Evolutionary conservation across 2,113 vertebrate species (phyloP), one percentile per base, ranked within the genome.

Genomic region (Morone chrysops): DNA sequence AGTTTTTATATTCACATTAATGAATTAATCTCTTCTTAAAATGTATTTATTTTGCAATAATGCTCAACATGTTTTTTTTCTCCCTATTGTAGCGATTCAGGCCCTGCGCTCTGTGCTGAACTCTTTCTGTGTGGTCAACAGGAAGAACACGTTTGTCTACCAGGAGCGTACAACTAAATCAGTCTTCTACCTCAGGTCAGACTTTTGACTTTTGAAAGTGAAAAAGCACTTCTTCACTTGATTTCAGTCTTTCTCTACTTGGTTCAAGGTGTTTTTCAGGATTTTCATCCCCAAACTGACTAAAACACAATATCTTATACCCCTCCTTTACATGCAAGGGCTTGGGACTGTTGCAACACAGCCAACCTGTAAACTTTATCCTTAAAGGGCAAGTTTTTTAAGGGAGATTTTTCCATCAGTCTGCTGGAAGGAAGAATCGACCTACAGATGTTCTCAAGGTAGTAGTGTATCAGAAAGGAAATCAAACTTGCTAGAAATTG

Each of bases 141-240:
- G 98, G 90, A 99, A 99, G 93, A 99, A 99, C 89, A 99, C 99
- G 98, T 99, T 99, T 91, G 97, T 99, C 70, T 99, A 99, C 90
- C 98, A 99, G 93, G 98, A 99, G 78, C 96, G 98, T 20, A 95
- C 97, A 43, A 99, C 97, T 6, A 99, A 98, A 90, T 97, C 97
- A 2, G 98, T 99, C 60, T 99, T 98, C 95, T 99, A 99, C 90
- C 98, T 96, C 89, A 94, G 95, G 95, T 96, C 38, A 66, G 82
- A n/a, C 61, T 43, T 17, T 31, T 8, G 41, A 40, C 31, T 53
- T 8, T 45, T 70, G 31, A 31, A 31, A 31, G 31, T 31, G 31
- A 31, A 31, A 31, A 31, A 31, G 31, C 25, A 20, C 47, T 36
- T 20, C 38, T 25, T 70, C 25, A 14, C 17, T 70, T 51, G 20